Evolutionary conservation across 1,140 invertebrate genomes (phyloP), one percentile per base, ranked within the genome.

Genomic region (Rhynchophorus ferrugineus): DNA sequence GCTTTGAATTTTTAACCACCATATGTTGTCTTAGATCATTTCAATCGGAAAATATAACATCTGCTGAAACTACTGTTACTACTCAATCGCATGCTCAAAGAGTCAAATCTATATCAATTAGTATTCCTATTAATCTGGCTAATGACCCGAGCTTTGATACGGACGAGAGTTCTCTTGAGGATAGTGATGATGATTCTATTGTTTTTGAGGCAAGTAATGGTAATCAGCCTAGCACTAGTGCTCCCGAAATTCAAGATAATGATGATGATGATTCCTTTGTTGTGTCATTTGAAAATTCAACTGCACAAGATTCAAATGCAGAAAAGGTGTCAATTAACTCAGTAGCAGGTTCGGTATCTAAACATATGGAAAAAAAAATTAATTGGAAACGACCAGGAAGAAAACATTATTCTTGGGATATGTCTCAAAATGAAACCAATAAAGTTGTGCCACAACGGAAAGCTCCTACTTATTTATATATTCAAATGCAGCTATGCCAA

Each of bases 401-500:
- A 36, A 58, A 56, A 38, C 57, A 61, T 53, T 54, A 61, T 36
- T 61, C 60, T 18, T 53, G 53, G 52, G 58, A 61, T 54, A 39
- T 49, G 11, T 42, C 42, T 18, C 29, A 46, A 9, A 58, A 37
- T 29, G 41, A 34, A 11, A 17, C 17, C 22, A 19, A 21, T 13
- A 9, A 14, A 24, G 22, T 42, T 21, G 21, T 45, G 68, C 58
- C 49, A 63, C 61, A 48, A 64, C 61, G 64, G 79, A 71, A 76
- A 14, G 54, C 61, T 17, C 62, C 62, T 24, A 74, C 87, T 65
- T 95, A 87, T 70, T 75, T 98, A 1, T 97, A 94, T 63, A 97
- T 98, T 65, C 93, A 98, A 71, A 98, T 98, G 94, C 92, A 98
- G 71, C 68, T 98, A 36, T 98, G 95, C 66, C 79, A 81, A 41